phyloP scores from a whole-genome alignment of 1,140 invertebrate species.

The Bombus difficillimus region DNA sequence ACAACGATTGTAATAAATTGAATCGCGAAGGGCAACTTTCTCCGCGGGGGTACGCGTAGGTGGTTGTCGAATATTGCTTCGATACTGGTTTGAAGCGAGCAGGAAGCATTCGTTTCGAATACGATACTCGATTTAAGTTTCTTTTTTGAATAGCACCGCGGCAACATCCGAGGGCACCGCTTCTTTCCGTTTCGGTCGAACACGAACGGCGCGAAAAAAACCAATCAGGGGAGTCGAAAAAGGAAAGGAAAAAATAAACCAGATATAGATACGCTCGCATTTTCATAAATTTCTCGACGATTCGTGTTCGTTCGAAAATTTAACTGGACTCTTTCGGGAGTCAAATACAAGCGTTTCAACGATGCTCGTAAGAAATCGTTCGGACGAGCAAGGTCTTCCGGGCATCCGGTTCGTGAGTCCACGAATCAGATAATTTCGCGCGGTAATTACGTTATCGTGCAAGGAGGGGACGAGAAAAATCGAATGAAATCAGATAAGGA shows the following conservation, averaged over 20 bases:
- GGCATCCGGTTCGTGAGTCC: slow-evolving; percentile 50
- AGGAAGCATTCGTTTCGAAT: slow-evolving; percentile 62
- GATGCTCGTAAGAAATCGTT: slow-evolving; percentile 1
- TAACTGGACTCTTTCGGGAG: background rate
- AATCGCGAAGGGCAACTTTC: slow-evolving; percentile 68
- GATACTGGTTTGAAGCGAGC: slow-evolving; percentile 65
- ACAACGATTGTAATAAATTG: slow-evolving; percentile 71
- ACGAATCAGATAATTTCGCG: slow-evolving; percentile 73
- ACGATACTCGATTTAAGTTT: slow-evolving; percentile 58
- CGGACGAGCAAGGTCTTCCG: slow-evolving; percentile 35
- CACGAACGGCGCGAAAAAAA: background rate
- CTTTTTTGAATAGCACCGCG: slow-evolving; percentile 44
- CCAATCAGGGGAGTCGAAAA: background rate
- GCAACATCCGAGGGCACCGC: background rate
- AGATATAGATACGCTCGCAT: slow-evolving; percentile 1
- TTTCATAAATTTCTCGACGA: slow-evolving; percentile 56
- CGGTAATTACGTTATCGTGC: slow-evolving; percentile 69
- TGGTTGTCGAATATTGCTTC: slow-evolving; percentile 70
- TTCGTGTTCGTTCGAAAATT: background rate
- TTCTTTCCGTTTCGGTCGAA: background rate
- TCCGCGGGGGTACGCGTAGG: slow-evolving; percentile 71
- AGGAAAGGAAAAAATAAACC: background rate
- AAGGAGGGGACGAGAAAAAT: slow-evolving; percentile 32
- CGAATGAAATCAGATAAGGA: slow-evolving; percentile 24
- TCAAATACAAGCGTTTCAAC: background rate